Evolutionary conservation across 1,140 invertebrate genomes (phyloP).

Genomic region (Geopemphigus sp.): DNA sequence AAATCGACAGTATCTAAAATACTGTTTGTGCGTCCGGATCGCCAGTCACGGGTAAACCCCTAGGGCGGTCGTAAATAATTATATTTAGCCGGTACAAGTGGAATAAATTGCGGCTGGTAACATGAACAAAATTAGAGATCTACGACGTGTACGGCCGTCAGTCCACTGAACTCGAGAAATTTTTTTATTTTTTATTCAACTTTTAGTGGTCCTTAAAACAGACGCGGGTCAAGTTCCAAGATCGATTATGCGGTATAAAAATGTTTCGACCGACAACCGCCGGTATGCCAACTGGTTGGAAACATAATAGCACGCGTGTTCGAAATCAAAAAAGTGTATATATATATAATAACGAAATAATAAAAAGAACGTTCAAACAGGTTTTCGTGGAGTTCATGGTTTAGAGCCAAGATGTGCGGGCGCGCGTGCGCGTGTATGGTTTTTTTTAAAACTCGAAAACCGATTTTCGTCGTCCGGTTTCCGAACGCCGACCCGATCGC

Average conservation of each 20-base stretch:
- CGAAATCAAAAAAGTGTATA: background rate
- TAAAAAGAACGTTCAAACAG: constrained; percentile 32
- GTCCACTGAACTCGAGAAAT: background rate
- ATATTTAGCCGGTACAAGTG: too few relatives aligned
- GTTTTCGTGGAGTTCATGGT: constrained; percentile 15
- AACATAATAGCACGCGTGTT: background rate
- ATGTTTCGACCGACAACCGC: constrained; percentile 8
- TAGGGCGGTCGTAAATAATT: too few relatives aligned
- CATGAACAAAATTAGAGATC: constrained; percentile 1
- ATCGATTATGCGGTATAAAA: background rate
- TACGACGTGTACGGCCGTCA: background rate
- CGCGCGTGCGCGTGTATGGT: too few relatives aligned
- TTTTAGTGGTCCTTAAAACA: background rate
- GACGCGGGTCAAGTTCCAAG: too few relatives aligned
- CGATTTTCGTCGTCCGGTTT: background rate
- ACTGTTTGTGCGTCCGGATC: too few relatives aligned
- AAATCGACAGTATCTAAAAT: constrained; percentile 1
- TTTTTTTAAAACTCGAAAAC: constrained; percentile 20
- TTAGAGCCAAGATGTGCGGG: background rate
- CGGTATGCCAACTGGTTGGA: background rate
- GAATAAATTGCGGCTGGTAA: background rate
- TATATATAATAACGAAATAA: too few relatives aligned
- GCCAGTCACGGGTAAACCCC: too few relatives aligned
- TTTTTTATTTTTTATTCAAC: background rate
- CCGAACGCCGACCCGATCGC: background rate